Evolutionary conservation across 1,140 invertebrate species (phyloP), one percentile per base, ranked within the genome.

Genomic region (Ericerus pela): DNA sequence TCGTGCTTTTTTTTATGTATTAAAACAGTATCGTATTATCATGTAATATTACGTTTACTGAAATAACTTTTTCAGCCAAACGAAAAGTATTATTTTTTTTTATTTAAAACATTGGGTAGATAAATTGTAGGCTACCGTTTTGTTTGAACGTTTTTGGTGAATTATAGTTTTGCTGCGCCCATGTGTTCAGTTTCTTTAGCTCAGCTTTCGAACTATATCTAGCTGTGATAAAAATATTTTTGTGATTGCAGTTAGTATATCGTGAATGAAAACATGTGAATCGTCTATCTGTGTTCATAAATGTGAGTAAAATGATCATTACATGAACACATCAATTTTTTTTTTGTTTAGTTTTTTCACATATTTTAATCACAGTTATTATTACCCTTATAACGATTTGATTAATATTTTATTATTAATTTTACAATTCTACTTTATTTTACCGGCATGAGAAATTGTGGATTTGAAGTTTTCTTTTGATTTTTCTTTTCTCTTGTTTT

Each of bases 221-320:
- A 47, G 41, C 41, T 47, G 41, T 47, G 41, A 47, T 47, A 47
- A 24, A 24, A 47, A 47, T 16, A 38, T 16, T 38, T 47, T 47
- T 47, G 41, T 47, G 4, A 24, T 47, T 47, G 41, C 41, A 47
- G 41, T 47, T 47, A 47, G 41, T 10, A 4, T 41, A 16, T 5
- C 14, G 5, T 47, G 3, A 24, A 10, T 33, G n/a, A n/a, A n/a
- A n/a, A n/a, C n/a, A n/a, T n/a, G n/a, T n/a, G n/a, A n/a, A n/a
- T n/a, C n/a, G n/a, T n/a, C n/a, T n/a, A n/a, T n/a, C n/a, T n/a
- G n/a, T n/a, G n/a, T n/a, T n/a, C n/a, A n/a, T n/a, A n/a, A n/a
- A n/a, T 33, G 8, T 33, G 8, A 33, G n/a, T n/a, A n/a, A 16
- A 47, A 22, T 10, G 8, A 24, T 6, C 10, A 4, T 41, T 41